Conservation (phyloP, 1,140 invertebrate species). For the Drosophila lini region DNA sequence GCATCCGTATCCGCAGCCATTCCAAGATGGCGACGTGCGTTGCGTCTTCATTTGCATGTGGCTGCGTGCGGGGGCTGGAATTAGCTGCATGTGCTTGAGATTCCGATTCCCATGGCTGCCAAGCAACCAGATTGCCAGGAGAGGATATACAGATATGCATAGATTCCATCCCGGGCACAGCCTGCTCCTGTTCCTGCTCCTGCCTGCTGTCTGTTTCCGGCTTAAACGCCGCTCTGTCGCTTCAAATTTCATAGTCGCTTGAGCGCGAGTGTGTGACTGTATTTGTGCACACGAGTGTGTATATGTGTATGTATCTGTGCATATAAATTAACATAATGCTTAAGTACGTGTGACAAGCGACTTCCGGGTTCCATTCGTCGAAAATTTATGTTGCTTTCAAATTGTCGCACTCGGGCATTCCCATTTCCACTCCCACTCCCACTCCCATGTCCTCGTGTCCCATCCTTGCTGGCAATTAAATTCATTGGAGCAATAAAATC, state of each 20-base stretch:
- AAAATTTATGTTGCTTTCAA: constrained; percentile 78
- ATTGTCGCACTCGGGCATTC: constrained; percentile 58
- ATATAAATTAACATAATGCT: constrained; percentile 83
- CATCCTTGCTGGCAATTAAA: constrained; percentile 59
- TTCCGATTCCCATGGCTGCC: constrained; percentile 64
- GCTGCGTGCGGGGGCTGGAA: constrained; percentile 44
- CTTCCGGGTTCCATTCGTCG: constrained; percentile 74
- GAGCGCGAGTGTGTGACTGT: constrained; percentile 17
- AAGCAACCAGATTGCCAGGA: constrained; percentile 49
- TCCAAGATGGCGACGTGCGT: constrained; percentile 50
- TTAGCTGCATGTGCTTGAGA: constrained; percentile 74
- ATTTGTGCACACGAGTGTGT: constrained; percentile 8
- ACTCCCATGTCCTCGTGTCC: not conserved
- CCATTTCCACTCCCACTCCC: not conserved
- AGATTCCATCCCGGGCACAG: constrained; percentile 40
- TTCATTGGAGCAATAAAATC: constrained; percentile 66
- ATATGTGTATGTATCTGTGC: constrained; percentile 25
- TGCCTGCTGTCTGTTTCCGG: constrained; percentile 65
- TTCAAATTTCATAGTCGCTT: constrained; percentile 75
- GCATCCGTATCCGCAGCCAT: constrained; percentile 15
- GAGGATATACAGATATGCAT: constrained; percentile 46
- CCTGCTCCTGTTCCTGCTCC: constrained; percentile 20
- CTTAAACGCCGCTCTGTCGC: constrained; percentile 79
- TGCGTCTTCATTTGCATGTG: constrained; percentile 42
- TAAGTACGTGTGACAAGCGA: constrained; percentile 81